Conservation (phyloP, 92 coral and sea anemone genomes). For the Porites cylindrica region DNA sequence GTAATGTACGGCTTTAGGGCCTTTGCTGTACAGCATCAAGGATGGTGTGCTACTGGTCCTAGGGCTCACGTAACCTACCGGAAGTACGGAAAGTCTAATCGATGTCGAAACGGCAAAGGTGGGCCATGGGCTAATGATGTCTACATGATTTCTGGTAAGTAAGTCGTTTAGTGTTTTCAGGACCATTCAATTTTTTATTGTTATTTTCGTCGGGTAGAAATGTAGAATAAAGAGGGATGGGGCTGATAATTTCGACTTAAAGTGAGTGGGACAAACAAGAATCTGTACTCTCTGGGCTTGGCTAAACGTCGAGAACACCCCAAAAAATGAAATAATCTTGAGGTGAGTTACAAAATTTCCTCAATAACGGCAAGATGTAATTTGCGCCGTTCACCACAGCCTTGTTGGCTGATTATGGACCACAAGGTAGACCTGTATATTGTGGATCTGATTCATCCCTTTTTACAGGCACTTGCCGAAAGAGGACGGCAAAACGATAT, state of each 20-base stretch:
- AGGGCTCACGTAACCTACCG: constrained; percentile 68
- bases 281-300: no score
- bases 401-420: background rate
- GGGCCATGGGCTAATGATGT: constrained; percentile 77
- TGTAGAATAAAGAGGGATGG: no score
- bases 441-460: background rate
- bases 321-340: no score
- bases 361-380: no score
- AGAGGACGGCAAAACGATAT: constrained; percentile 29
- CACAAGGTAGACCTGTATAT: background rate
- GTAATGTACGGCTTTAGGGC: constrained; percentile 37
- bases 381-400: no score
- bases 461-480: constrained; percentile 39
- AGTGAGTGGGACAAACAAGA: no score
- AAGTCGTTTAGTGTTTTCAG: no score
- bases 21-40: constrained; percentile 63
- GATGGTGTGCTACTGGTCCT: constrained; percentile 71
- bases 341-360: no score
- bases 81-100: constrained; percentile 62
- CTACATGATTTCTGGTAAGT: constrained; percentile 32
- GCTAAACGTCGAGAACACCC: no score
- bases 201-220: no score
- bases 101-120: constrained; percentile 67
- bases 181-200: background rate
- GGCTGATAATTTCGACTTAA: no score